These are phyloP conservation scores for Hydrotaea diabolus DNA, from an alignment of 2,888 invertebrate genomes.

Conservation along the genomic window DNA sequence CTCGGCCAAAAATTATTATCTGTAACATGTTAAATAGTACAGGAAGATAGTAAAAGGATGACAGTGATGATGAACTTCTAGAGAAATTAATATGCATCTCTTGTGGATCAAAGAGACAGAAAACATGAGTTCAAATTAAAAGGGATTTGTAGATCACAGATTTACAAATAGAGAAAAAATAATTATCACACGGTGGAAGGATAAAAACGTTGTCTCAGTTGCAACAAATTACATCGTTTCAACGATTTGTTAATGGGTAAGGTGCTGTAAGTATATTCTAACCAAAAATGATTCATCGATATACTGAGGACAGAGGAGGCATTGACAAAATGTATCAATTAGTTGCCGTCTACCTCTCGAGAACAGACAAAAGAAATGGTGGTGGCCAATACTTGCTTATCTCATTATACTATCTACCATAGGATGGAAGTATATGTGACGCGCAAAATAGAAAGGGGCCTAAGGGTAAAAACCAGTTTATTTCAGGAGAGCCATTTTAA, in stretches of 20 bases:
- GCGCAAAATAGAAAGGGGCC: too few species aligned
- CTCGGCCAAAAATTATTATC: too few species aligned
- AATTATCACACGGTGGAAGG: background rate
- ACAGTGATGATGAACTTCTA: too few species aligned
- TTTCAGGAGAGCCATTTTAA: too few species aligned
- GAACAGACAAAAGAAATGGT: background rate
- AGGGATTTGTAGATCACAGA: background rate
- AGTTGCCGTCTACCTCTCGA: background rate
- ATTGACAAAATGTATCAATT: background rate
- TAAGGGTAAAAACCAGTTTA: too few species aligned
- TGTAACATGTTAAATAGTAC: too few species aligned
- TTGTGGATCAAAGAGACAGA: too few species aligned
- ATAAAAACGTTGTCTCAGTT: background rate
- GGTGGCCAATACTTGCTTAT: background rate
- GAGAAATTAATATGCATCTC: too few species aligned
- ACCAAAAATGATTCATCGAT: background rate
- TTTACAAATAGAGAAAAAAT: background rate
- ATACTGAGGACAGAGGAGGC: background rate
- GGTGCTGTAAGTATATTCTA: background rate
- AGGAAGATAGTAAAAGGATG: too few species aligned
- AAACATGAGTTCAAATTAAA: too few species aligned
- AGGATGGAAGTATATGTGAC: too few species aligned
- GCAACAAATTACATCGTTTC: background rate
- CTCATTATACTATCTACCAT: too few species aligned
- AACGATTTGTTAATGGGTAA: background rate